A percentile compares a stretch with the other conserved stretches of the same genome.
These are phyloP conservation scores for Abscondita cerata DNA, from an alignment of 2,888 invertebrate species.

Conservation along the genomic window DNA sequence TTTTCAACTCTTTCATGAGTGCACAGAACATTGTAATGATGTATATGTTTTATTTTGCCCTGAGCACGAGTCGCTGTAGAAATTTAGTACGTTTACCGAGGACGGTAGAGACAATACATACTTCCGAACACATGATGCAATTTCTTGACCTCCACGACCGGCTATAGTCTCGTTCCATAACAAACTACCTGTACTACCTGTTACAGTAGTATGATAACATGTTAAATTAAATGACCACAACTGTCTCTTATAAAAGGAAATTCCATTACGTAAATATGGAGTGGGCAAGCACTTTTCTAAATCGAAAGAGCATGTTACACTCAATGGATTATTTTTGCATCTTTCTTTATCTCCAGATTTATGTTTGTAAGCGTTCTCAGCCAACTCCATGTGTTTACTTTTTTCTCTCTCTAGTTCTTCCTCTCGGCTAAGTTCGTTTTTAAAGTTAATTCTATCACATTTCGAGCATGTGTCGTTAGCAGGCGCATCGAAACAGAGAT, in stretches of 20 bases:
- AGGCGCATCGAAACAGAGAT: neutral
- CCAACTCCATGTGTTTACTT: neutral
- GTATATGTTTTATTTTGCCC: neutral
- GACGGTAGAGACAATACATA: neutral
- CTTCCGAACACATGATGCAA: constrained; percentile 3
- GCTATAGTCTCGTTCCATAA: constrained; percentile 4
- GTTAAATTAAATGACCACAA: constrained; percentile 7
- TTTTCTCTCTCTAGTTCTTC: neutral
- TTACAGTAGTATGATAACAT: neutral
- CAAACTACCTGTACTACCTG: neutral
- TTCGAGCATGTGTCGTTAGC: constrained; percentile 12
- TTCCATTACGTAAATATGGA: neutral
- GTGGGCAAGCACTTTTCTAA: constrained; percentile 9
- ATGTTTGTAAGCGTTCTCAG: neutral
- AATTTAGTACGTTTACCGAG: neutral
- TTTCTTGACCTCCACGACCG: constrained; percentile 6
- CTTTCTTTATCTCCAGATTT: neutral
- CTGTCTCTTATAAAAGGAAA: constrained; percentile 9
- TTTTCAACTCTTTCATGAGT: neutral
- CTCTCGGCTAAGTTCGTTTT: neutral
- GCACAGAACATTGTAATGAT: neutral
- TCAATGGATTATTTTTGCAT: neutral
- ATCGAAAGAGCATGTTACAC: neutral
- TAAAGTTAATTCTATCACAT: constrained; percentile 1
- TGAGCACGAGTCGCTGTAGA: neutral